phyloP scores from a whole-genome alignment of 1,140 invertebrate species.

The Macrocentrus cingulum region DNA sequence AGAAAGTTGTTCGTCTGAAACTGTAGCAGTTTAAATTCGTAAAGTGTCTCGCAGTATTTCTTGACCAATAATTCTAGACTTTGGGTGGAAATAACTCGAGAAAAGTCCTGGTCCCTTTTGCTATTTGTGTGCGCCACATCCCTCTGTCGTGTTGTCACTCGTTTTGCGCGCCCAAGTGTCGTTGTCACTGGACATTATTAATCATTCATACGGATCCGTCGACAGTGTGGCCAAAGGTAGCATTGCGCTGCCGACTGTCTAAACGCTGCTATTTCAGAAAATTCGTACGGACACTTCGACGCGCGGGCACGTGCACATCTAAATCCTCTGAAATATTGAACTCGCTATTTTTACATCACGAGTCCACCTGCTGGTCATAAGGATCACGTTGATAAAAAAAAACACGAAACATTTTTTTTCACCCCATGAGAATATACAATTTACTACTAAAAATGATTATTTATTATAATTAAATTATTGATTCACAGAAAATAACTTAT shows the following conservation, averaged over 20 bases:
- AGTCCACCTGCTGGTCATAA: conserved; percentile 5
- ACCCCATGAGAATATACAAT: too few relatives aligned
- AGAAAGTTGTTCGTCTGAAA: neutral
- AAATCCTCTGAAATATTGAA: conserved; percentile 29
- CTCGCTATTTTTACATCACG: too few relatives aligned
- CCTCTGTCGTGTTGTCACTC: conserved; percentile 10
- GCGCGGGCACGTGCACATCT: conserved; percentile 23
- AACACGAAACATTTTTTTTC: too few relatives aligned
- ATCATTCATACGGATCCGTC: conserved; percentile 31
- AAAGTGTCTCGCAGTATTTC: conserved; percentile 13
- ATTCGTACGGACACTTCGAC: conserved; percentile 26
- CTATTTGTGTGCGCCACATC: too few relatives aligned
- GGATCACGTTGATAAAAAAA: too few relatives aligned
- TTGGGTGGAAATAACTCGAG: neutral
- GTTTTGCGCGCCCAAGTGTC: conserved; percentile 13
- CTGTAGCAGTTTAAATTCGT: conserved; percentile 18
- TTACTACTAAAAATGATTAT: too few relatives aligned
- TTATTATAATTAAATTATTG: too few relatives aligned
- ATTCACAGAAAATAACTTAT: too few relatives aligned
- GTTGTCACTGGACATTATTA: conserved; percentile 23
- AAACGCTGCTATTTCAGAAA: conserved; percentile 19
- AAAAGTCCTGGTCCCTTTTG: conserved; percentile 24
- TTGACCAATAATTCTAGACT: conserved; percentile 24
- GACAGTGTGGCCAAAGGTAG: conserved; percentile 3
- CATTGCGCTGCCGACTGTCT: too few relatives aligned